These are phyloP conservation scores for Lacerta agilis DNA, from an alignment of 2,797 vertebrate species.

Conservation along the genomic window DNA sequence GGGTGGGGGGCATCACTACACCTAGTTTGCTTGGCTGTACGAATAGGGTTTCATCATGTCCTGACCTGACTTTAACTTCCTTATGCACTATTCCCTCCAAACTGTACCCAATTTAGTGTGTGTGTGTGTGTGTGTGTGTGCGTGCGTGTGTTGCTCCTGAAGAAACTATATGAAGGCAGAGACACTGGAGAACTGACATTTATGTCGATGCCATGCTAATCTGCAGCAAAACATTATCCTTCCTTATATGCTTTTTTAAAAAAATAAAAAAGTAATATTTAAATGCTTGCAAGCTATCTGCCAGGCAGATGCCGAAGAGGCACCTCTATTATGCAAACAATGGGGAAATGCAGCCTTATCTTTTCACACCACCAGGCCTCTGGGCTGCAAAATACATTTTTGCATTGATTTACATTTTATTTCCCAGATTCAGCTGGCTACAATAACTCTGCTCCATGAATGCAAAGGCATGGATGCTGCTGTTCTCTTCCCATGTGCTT, in stretches of 20 bases:
- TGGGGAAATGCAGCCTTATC: constrained; percentile 68
- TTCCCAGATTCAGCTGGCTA: constrained; percentile 57
- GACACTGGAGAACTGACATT: neutral
- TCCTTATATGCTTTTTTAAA: constrained; percentile 59
- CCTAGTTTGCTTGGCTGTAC: neutral
- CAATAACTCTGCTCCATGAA: constrained; percentile 51
- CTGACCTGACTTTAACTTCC: constrained; percentile 36
- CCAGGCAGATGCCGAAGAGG: constrained; percentile 48
- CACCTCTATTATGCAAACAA: constrained; percentile 63
- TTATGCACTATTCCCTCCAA: constrained; percentile 13
- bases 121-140: neutral
- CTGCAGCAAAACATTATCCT: constrained; percentile 61
- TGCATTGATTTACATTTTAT: constrained; percentile 73
- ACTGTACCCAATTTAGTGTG: neutral
- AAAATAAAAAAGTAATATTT: constrained; percentile 58
- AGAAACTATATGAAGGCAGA: constrained; percentile 24
- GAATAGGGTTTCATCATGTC: constrained; percentile 33
- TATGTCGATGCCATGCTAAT: constrained; percentile 53
- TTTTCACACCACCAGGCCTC: constrained; percentile 65
- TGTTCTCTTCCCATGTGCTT: constrained; percentile 55
- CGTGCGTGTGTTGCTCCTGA: constrained; percentile 15
- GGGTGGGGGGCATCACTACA: too few species aligned
- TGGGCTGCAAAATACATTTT: constrained; percentile 65
- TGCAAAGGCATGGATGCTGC: constrained; percentile 41
- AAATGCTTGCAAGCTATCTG: constrained; percentile 61